Evolutionary conservation across 2,113 vertebrate species (phyloP).

Genomic region (Pantherophis guttatus): DNA sequence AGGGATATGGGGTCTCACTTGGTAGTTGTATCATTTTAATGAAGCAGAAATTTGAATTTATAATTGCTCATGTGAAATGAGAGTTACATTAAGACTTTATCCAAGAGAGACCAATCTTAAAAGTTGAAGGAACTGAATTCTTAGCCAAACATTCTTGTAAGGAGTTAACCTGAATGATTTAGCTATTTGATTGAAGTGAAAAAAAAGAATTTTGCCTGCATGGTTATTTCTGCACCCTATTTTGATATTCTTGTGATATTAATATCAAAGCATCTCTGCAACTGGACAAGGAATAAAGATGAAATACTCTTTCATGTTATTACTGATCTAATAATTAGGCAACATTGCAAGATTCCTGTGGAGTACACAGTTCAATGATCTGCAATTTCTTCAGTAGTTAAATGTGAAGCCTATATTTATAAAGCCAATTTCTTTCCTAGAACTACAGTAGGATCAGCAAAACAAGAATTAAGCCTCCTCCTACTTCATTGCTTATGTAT

Average conservation of each 20-base stretch:
- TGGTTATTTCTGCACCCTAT: neutral
- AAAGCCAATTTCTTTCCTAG: constrained; percentile 5
- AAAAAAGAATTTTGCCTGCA: neutral
- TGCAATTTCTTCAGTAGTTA: neutral
- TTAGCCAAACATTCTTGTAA: neutral
- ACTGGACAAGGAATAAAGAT: neutral
- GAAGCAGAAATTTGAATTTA: neutral
- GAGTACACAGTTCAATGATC: neutral
- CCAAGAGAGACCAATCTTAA: neutral
- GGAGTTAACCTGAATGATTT: neutral
- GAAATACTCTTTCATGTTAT: neutral
- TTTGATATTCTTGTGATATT: neutral
- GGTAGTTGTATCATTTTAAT: neutral
- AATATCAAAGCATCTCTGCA: neutral
- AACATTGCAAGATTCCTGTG: neutral
- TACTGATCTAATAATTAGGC: neutral
- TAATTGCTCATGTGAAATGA: neutral
- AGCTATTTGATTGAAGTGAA: neutral
- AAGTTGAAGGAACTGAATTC: neutral
- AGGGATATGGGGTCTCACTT: neutral
- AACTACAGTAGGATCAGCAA: neutral
- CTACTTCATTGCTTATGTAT: neutral
- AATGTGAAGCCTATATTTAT: neutral
- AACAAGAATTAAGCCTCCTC: neutral
- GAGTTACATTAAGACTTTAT: neutral